phyloP scores from a whole-genome alignment of 2,797 vertebrate genomes.

The Enteromius afrohamiltoni region DNA sequence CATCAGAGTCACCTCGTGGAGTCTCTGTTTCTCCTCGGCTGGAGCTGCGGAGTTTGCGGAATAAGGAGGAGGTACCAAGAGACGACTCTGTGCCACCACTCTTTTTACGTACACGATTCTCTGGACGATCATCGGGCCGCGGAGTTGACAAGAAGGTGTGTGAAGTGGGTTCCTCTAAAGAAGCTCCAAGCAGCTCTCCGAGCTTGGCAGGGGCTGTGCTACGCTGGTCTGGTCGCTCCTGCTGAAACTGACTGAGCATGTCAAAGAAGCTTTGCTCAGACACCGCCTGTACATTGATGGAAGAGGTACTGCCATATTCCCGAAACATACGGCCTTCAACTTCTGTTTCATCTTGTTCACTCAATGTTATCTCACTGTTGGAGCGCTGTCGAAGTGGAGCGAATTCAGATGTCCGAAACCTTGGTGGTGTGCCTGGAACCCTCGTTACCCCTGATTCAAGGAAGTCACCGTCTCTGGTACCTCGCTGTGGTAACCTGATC shows the following conservation, averaged over 20 bases:
- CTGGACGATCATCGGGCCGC: conserved; percentile 68
- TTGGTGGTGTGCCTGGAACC: conserved; percentile 67
- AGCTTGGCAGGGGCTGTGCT: conserved; percentile 69
- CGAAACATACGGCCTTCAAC: conserved; percentile 77
- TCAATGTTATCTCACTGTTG: conserved; percentile 92
- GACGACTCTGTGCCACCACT: conserved; percentile 80
- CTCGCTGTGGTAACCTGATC: conserved; percentile 76
- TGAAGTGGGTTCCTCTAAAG: conserved; percentile 62
- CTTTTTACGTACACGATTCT: conserved; percentile 79
- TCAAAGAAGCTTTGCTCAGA: conserved; percentile 91
- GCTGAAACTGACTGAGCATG: conserved; percentile 88
- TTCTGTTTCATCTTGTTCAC: conserved; percentile 85
- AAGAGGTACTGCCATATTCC: conserved; percentile 95
- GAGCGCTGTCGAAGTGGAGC: conserved; percentile 85
- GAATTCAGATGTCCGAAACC: conserved; percentile 69
- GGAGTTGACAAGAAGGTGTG: conserved; percentile 62
- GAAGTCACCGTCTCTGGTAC: conserved; percentile 86
- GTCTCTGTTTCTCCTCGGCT: conserved; percentile 77
- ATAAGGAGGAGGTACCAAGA: conserved; percentile 85
- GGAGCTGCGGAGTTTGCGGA: conserved; percentile 84
- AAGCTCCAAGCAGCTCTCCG: conserved; percentile 74
- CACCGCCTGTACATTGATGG: conserved; percentile 90
- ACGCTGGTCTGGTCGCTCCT: conserved; percentile 78
- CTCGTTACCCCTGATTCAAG: conserved; percentile 74
- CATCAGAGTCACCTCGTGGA: conserved; percentile 73